These are phyloP conservation scores for Amblyjoppa fuscipennis DNA, from an alignment of 2,888 invertebrate genomes.

Conservation along the genomic window DNA sequence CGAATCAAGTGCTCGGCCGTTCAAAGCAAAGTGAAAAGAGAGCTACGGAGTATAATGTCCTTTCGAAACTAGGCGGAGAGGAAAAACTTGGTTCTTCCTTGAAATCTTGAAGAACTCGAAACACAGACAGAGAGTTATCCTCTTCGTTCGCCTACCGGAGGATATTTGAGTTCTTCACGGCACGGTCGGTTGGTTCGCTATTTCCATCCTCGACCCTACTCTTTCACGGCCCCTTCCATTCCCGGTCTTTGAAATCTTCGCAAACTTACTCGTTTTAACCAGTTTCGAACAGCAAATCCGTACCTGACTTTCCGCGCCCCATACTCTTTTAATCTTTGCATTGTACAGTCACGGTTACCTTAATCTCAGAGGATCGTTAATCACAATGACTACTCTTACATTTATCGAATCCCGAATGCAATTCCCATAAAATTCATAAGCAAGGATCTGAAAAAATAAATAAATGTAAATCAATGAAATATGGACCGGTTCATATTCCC, in stretches of 20 bases:
- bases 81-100: conserved; percentile 58
- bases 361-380: not conserved
- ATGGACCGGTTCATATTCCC: no score
- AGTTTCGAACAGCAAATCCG: conserved; percentile 50
- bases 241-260: conserved; percentile 33
- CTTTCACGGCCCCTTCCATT: conserved; percentile 25
- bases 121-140: conserved; percentile 39
- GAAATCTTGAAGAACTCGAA: conserved; percentile 55
- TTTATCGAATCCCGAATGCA: conserved; percentile 17
- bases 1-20: conserved; percentile 43
- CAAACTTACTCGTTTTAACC: conserved; percentile 39
- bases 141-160: conserved; percentile 37
- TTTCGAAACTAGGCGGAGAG: conserved; percentile 27
- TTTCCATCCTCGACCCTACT: conserved; percentile 37
- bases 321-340: not conserved
- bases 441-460: not conserved
- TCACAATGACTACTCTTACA: not conserved
- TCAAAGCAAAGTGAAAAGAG: conserved; percentile 56
- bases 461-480: no score
- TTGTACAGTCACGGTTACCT: not conserved
- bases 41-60: conserved; percentile 49
- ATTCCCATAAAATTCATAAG: not conserved
- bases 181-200: conserved; percentile 55
- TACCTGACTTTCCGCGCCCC: conserved; percentile 22
- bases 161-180: conserved; percentile 57